Base-by-base conservation (phyloP, 2,113 vertebrate species). In the Nothoprocta pentlandii region DNA sequence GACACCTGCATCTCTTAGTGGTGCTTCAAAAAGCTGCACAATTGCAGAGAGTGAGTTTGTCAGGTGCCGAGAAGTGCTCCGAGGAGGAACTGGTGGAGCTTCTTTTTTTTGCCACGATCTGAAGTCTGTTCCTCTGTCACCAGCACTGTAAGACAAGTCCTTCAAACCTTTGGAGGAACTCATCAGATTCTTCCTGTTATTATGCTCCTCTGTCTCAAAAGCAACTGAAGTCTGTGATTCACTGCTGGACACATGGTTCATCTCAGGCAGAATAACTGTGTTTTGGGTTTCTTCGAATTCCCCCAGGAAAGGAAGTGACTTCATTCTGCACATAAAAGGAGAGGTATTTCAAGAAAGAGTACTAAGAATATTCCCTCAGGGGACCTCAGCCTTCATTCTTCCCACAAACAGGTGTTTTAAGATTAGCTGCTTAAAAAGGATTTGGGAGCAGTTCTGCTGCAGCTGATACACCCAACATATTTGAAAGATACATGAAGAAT, bases 61-160 rank as follows among this genome's bases (percentile, higher is more conserved):
- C 77, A 99, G 94, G 91, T 98, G 98, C 94, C 99, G 98, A 96
- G 99, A 99, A 67, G 99, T 99, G 94, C 98, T 98, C 78, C 99
- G 98, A 74, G 98, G 98, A 94, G 98, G 99, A 87, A 99, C 89
- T 49, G 98, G 98, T 46, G 99, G 98, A 51, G 97, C 97, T 86
- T 97, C 95, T 67, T 93, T 93, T 87, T 94, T 98, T 78, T 96
- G 97, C 66, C 97, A 96, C 68, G 94, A 36, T 62, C 80, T 75
- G 63, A 92, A 87, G 95, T 91, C 92, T 86, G 83, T 67, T 80
- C 75, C 87, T 95, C 73, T 96, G 73, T 97, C 95, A 87, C 89
- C 86, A 87, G 70, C 44, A 39, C 66, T 42, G 10, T 63, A 95
- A 68, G 92, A 83, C 12, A 81, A 15, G 39, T 87, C 77, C 42